phyloP scores from a whole-genome alignment of 2,113 vertebrate species.

The Burhinus oedicnemus region DNA sequence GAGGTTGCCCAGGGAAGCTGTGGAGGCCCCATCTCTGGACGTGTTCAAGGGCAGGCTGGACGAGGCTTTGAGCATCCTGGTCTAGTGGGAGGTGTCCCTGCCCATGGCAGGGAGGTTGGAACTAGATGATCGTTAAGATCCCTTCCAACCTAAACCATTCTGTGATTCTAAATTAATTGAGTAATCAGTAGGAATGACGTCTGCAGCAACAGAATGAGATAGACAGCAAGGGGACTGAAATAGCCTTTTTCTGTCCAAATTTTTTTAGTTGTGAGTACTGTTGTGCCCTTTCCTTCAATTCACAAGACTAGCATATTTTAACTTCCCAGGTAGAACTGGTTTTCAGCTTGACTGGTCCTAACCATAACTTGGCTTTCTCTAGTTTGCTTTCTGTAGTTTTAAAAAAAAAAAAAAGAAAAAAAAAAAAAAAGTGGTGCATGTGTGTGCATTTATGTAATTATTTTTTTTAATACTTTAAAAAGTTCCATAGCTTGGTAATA shows the following conservation, averaged over 20 bases:
- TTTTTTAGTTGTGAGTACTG: background rate
- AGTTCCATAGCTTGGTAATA: background rate
- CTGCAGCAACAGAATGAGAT: background rate
- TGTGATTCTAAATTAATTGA: background rate
- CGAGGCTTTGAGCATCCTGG: no score
- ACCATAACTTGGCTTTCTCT: background rate
- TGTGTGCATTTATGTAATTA: background rate
- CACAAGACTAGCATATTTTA: background rate
- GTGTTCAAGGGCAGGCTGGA: no score
- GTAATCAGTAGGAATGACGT: background rate
- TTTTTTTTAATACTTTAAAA: background rate
- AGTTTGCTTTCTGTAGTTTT: background rate
- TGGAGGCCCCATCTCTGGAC: no score
- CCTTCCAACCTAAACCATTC: no score
- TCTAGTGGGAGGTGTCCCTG: no score
- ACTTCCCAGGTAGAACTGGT: background rate
- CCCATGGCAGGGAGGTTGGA: no score
- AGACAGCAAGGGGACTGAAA: background rate
- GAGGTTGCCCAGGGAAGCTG: no score
- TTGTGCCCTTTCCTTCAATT: background rate
- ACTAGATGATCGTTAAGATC: no score
- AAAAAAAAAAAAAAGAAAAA: background rate
- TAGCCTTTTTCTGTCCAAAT: background rate
- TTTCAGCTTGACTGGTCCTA: background rate
- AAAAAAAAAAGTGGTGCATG: background rate